A percentile compares a stretch with the other conserved stretches of the same genome.
Evolutionary conservation across 2,888 invertebrate genomes (phyloP).

Genomic region (Drosophila fungiperda): DNA sequence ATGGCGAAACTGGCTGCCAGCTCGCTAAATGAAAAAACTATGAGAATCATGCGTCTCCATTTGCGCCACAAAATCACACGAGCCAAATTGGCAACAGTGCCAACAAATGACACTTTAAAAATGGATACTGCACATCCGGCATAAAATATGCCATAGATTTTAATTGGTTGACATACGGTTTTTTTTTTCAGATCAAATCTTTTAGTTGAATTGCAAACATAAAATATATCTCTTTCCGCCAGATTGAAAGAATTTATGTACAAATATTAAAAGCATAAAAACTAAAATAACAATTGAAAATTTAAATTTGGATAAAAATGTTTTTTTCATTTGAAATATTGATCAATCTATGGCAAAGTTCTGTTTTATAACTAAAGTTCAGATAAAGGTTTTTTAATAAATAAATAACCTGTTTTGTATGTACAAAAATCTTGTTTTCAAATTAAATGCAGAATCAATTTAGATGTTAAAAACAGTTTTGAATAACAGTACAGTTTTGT

Average conservation of each 20-base stretch:
- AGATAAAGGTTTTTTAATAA: not conserved
- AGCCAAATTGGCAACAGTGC: conserved; percentile 35
- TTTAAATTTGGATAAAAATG: no score
- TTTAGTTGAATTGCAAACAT: not conserved
- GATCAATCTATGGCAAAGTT: not conserved
- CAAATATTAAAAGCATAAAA: not conserved
- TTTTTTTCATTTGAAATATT: not conserved
- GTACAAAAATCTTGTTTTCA: not conserved
- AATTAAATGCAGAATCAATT: no score
- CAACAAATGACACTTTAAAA: conserved; percentile 10
- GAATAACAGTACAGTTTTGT: not conserved
- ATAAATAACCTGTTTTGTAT: not conserved
- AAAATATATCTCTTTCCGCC: not conserved
- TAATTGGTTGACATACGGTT: not conserved
- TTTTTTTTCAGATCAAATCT: not conserved
- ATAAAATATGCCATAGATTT: not conserved
- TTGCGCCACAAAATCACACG: conserved; percentile 7
- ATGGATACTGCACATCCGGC: conserved; percentile 5
- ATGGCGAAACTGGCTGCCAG: conserved; percentile 16
- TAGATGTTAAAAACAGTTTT: not conserved
- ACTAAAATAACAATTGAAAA: not conserved
- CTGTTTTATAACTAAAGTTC: not conserved
- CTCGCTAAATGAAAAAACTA: conserved; percentile 20
- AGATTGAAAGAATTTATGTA: not conserved
- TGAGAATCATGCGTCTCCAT: conserved; percentile 21